Evolutionary conservation across 2,113 vertebrate genomes (phyloP).

Genomic region (Cheirogaleus medius): DNA sequence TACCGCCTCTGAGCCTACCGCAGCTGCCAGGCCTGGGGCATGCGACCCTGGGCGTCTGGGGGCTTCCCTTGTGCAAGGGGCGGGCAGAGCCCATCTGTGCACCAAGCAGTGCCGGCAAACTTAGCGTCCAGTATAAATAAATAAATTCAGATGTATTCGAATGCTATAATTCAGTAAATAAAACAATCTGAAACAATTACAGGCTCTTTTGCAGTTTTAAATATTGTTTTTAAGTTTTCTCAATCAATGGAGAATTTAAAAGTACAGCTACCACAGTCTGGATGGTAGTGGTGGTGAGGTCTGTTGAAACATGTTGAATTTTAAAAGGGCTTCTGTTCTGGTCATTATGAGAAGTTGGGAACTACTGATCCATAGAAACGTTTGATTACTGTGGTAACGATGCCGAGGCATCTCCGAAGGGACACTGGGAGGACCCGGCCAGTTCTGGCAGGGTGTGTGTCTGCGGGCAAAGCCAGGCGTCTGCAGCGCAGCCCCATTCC

Average conservation of each 20-base stretch:
- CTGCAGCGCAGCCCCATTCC: fast-evolving
- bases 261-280: not conserved
- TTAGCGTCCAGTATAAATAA: not conserved
- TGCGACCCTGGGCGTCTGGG: not conserved
- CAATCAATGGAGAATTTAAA: not conserved
- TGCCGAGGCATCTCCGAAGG: not conserved
- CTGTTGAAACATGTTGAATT: not conserved
- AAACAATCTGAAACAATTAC: not conserved
- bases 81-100: not conserved
- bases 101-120: not conserved
- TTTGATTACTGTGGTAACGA: not conserved
- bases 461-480: fast-evolving
- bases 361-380: not conserved
- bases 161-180: not conserved
- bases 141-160: not conserved
- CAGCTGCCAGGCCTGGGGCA: not conserved
- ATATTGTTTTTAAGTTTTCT: not conserved
- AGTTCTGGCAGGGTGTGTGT: not conserved
- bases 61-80: not conserved
- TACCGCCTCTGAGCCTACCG: fast-evolving
- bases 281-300: not conserved
- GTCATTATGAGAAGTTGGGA: not conserved
- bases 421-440: not conserved
- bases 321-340: not conserved
- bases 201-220: not conserved